Base-by-base conservation (phyloP, 2,888 invertebrate genomes). In the Protonemura montana region DNA sequence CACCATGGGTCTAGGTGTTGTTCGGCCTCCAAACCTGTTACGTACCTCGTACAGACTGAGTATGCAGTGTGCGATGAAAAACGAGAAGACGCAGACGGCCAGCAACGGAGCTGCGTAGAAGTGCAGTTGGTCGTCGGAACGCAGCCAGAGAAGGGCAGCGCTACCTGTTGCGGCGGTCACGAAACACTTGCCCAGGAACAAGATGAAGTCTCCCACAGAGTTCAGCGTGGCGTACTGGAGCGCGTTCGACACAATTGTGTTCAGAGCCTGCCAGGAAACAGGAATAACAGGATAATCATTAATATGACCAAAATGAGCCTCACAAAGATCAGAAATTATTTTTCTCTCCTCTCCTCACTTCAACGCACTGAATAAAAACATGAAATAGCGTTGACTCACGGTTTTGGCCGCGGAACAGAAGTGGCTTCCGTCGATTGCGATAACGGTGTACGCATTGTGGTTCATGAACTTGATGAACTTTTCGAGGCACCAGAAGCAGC, bases 371-470 rank as follows among this genome's bases (percentile, higher is more conserved):
- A n/a, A n/a, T n/a, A n/a, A n/a, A n/a, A n/a, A n/a, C n/a, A n/a
- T n/a, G n/a, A n/a, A n/a, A n/a, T n/a, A n/a, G n/a, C n/a, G n/a
- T n/a, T n/a, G 82, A 92, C 93, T 92, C 92, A 98, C 98, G 92
- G 96, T 96, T 90, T 94, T 95, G 85, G 98, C 97, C 77, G 98
- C 97, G 89, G 96, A 95, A 90, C 98, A 98, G 91, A 98, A 98
- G 90, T 96, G 95, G 87, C 95, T 95, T 85, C 98, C 96, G 91
- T 97, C 97, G 89, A 98, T 97, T 13, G 98, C 97, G 87, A 98
- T 96, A 83, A 98, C 96, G 0, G 98, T 98, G 90, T 98, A 98
- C 0, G 98, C 98, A 91, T 98, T 98, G 90, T 98, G 97, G 91
- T 98, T 98, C 90, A 99, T 93, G 90, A 96, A 98, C 59, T 97